phyloP scores from a whole-genome alignment of 2,888 invertebrate species.

The Latrodectus elegans region DNA sequence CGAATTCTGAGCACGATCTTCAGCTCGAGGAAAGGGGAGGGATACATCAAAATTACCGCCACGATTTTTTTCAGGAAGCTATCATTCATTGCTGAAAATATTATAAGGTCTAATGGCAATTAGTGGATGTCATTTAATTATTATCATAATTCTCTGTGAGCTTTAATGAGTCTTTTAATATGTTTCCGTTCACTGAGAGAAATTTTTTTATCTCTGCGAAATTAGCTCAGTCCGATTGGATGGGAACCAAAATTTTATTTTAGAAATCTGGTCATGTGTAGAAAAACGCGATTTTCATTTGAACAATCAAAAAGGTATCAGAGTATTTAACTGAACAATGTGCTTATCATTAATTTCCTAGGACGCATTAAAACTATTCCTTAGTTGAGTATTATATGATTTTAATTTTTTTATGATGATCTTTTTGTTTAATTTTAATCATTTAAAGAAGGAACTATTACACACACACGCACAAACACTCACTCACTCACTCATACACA shows the following conservation, averaged over 20 bases:
- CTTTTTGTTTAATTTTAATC: too few species aligned
- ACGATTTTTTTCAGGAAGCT: conserved; percentile 44
- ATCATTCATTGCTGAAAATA: conserved; percentile 28
- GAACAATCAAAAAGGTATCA: too few species aligned
- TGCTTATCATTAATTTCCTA: too few species aligned
- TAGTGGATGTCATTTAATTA: conserved; percentile 52
- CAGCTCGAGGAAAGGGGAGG: conserved; percentile 2
- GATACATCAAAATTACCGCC: conserved; percentile 39
- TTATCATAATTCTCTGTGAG: conserved; percentile 39
- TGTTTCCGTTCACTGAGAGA: conserved; percentile 17
- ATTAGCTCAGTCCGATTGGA: neutral
- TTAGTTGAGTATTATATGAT: too few species aligned
- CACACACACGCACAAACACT: too few species aligned
- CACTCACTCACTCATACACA: too few species aligned
- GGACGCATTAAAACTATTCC: too few species aligned
- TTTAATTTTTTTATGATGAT: too few species aligned
- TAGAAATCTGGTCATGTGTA: conserved; percentile 4
- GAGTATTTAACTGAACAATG: too few species aligned
- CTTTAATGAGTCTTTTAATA: conserved; percentile 32
- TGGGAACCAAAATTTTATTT: conserved; percentile 15
- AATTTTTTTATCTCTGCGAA: neutral
- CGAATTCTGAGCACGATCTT: conserved; percentile 52
- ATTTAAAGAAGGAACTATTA: too few species aligned
- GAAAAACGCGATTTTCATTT: neutral
- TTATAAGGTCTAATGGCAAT: conserved; percentile 39